Base-by-base conservation (phyloP, 2,888 invertebrate species). In the Lymantria dispar region DNA sequence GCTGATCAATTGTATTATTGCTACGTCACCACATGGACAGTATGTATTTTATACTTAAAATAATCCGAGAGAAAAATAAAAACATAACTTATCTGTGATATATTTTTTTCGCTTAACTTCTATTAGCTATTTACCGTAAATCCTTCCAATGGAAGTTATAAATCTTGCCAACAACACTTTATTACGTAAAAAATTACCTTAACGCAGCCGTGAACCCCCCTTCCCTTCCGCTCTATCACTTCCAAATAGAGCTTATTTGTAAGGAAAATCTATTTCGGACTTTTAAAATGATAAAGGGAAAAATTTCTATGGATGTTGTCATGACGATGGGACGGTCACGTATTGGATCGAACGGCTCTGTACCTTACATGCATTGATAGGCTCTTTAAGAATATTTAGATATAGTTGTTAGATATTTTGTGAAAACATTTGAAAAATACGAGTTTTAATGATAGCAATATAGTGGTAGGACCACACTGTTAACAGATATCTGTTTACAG, bases 251-350 rank as follows among this genome's bases (percentile, higher is more conserved):
- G 30, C 36, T 46, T 52, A 54, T 56, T 50, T 54, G 49, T 43
- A 50, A 48, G 29, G 51, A 51, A 59, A 64, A 62, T 49, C 48
- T 47, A 62, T 64, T 62, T 54, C 45, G 45, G 13, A 40, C 15
- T 45, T 45, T 56, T 60, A 37, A 52, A 53, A 64, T 44, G 53
- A 55, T 41, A 50, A 52, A 39, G 43, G 36, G 42, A 48, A 31
- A 39, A 39, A 44, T 30, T 22, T 50, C 15, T 46, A 37, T 15
- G 22, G 46, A 41, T 43, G 55, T 64, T 55, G 62, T 50, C 57
- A 62, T 59, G 52, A 62, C 54, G 15, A 59, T 53, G 52, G 51
- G 37, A 29, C 43, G 47, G 56, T 52, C 62, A 62, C 59, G 56
- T 38, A 56, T 61, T 7, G 9, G 43, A 45, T 43, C 53, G 40